Conservation (phyloP, 2,797 vertebrate genomes). For the Helarctos malayanus region DNA sequence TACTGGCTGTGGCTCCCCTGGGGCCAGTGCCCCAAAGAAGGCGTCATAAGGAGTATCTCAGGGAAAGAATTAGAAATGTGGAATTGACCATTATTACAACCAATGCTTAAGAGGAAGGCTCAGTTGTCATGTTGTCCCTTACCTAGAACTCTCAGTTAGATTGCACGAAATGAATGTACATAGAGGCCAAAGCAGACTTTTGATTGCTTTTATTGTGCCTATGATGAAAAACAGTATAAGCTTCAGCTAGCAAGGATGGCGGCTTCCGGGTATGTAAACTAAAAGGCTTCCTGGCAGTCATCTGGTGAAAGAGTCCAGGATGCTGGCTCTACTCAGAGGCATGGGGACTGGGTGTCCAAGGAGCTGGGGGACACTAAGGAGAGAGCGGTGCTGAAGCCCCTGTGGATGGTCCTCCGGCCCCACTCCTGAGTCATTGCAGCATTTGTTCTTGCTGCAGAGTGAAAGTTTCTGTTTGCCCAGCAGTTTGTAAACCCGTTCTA, state of each 20-base stretch:
- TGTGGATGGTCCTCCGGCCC: too few relatives aligned
- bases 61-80: background rate
- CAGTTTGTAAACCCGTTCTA: background rate
- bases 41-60: background rate
- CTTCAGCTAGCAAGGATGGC: background rate
- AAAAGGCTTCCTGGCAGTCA: background rate
- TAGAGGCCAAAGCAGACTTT: background rate
- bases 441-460: background rate
- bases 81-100: background rate
- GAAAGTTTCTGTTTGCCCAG: background rate
- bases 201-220: background rate
- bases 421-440: background rate
- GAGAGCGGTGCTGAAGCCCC: background rate
- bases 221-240: background rate
- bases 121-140: background rate
- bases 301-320: background rate
- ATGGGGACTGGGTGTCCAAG: background rate
- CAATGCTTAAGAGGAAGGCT: background rate
- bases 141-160: background rate
- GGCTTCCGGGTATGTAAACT: background rate
- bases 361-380: too few relatives aligned
- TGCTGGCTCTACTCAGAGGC: fast-evolving
- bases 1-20: background rate
- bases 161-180: background rate
- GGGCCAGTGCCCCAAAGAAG: background rate